Percentiles rank a stretch among this genome's conserved stretches.
Evolutionary conservation across 1,140 invertebrate species (phyloP).

Genomic region (Orchesella cincta): DNA sequence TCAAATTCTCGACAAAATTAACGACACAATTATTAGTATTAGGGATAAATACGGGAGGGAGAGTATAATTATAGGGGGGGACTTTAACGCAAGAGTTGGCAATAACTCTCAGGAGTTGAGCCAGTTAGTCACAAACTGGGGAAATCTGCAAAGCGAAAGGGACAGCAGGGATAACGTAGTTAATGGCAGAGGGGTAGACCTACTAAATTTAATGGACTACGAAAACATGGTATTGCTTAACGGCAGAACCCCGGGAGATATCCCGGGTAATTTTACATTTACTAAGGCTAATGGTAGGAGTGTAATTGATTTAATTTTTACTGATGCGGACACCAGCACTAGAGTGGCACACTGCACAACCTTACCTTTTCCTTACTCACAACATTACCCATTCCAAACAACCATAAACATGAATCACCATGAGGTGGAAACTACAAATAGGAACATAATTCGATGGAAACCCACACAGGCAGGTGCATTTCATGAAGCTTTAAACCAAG

Average conservation of each 20-base stretch:
- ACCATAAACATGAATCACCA: no score
- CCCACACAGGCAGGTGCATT: no score
- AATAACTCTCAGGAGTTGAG: background rate
- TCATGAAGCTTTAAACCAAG: no score
- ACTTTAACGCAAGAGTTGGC: conserved; percentile 11
- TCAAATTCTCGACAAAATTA: background rate
- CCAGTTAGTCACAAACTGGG: background rate
- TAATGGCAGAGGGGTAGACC: background rate
- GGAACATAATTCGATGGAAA: no score
- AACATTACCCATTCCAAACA: no score
- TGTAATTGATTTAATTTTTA: no score
- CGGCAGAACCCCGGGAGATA: background rate
- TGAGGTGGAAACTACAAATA: no score
- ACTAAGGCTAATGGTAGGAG: background rate
- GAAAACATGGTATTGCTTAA: background rate
- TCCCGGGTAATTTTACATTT: background rate
- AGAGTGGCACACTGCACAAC: no score
- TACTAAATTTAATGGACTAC: background rate
- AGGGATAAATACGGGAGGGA: background rate
- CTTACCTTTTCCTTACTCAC: no score
- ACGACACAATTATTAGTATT: background rate
- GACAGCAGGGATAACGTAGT: background rate
- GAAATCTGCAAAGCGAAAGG: background rate
- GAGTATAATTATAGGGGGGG: background rate
- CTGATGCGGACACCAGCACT: no score